These are phyloP conservation scores for Conchocele bisecta DNA, from an alignment of 2,888 invertebrate genomes.

Conservation along the genomic window DNA sequence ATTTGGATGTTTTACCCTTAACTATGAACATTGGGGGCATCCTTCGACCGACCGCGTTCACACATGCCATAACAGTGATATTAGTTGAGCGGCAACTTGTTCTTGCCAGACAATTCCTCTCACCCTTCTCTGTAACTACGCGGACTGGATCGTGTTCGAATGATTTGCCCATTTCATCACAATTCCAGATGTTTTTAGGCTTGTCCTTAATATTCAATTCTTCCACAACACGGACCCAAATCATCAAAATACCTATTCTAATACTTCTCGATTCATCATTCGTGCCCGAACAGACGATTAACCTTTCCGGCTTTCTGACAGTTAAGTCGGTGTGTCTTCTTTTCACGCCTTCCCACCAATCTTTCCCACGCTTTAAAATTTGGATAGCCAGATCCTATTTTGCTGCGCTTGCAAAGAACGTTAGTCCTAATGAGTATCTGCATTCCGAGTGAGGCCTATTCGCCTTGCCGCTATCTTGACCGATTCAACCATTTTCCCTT, in stretches of 20 bases:
- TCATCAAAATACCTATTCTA: constrained; percentile 14
- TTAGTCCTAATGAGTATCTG: constrained; percentile 3
- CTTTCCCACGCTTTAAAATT: constrained; percentile 9
- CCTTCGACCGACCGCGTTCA: constrained; percentile 13
- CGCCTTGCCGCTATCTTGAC: constrained; percentile 33
- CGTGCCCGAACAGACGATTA: neutral
- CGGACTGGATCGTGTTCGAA: constrained; percentile 21
- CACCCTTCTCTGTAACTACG: constrained; percentile 14
- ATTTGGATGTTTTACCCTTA: constrained; percentile 55
- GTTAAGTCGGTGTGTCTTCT: neutral
- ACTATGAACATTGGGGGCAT: constrained; percentile 54
- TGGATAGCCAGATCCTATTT: neutral
- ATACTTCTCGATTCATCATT: constrained; percentile 13
- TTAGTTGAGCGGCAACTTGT: constrained; percentile 21
- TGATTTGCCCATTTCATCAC: constrained; percentile 17
- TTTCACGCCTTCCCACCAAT: constrained; percentile 5
- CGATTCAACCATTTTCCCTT: constrained; percentile 38
- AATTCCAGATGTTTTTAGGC: constrained; percentile 19
- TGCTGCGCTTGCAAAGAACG: constrained; percentile 2
- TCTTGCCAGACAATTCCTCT: constrained; percentile 11
- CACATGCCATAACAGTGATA: constrained; percentile 34
- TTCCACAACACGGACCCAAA: neutral
- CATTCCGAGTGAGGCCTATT: constrained; percentile 36
- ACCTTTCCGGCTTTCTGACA: neutral
- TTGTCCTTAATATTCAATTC: neutral